Percentiles rank a stretch among this genome's conserved stretches.
Evolutionary conservation across 2,113 vertebrate genomes (phyloP).

Genomic region (Psophia crepitans): DNA sequence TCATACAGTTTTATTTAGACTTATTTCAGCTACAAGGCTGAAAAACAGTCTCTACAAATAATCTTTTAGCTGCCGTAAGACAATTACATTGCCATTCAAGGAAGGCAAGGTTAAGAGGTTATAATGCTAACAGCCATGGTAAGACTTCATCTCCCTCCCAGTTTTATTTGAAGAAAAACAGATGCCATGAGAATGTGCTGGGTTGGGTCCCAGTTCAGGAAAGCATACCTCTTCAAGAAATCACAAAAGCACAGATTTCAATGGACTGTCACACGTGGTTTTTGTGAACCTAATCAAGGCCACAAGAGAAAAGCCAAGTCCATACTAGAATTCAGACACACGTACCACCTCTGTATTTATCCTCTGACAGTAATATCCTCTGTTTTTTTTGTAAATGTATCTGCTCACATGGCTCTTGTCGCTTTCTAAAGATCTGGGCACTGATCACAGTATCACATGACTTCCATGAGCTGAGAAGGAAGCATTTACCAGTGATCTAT

Average conservation of each 20-base stretch:
- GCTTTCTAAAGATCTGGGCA: neutral
- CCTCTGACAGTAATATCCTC: neutral
- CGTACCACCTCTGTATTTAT: neutral
- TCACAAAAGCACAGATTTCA: neutral
- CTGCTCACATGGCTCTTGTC: neutral
- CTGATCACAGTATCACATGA: neutral
- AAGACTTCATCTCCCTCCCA: neutral
- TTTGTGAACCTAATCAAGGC: neutral
- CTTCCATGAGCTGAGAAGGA: neutral
- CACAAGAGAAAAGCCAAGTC: neutral
- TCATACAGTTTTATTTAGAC: neutral
- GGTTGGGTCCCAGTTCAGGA: neutral
- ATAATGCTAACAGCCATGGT: neutral
- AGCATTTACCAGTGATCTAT: neutral
- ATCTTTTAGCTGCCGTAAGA: neutral
- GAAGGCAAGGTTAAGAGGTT: neutral
- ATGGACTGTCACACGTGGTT: rapidly evolving
- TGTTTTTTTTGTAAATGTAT: no score
- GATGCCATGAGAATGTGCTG: neutral
- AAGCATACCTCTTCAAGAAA: neutral
- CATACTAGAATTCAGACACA: neutral
- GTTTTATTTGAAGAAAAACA: neutral
- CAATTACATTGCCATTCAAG: neutral
- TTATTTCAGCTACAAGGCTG: neutral
- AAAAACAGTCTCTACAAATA: neutral